Evolutionary conservation across 2,113 vertebrate genomes (phyloP), one percentile per base, ranked within the genome.

Genomic region (Phasianus colchicus): DNA sequence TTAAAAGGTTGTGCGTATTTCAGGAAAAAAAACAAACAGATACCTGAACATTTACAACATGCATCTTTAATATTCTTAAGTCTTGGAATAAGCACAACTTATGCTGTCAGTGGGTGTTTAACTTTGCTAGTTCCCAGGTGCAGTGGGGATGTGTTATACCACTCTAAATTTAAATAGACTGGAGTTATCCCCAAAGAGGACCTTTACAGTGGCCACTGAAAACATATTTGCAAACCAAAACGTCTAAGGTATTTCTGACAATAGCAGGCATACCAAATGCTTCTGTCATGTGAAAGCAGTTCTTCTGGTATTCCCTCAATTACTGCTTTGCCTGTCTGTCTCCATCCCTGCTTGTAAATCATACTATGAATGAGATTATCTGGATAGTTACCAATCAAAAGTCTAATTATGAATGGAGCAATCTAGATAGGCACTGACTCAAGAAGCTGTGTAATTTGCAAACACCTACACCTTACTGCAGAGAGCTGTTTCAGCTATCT

Each of bases 321-420:
- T 97, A 75, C 91, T 97, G 86, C 95, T 97, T 97, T 97, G 77
- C 93, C 63, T 74, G 81, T 93, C 84, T 73, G 90, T 82, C 88
- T 95, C 86, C 87, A 89, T 95, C 90, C 89, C 83, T 92, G 67
- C 91, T 95, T 95, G 60, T 54, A 97, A 96, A 79, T 87, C 81
- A 90, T 92, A 76, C 87, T 96, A 94, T 96, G 95, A 97, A 88
- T 92, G 95, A 92, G 80, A 83, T 94, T 72, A 96, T 91, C 85
- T 91, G 91, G 91, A 97, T 97, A 95, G 76, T 89, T 95, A 94
- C 93, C 92, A 96, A 90, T 97, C 96, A 97, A 84, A 97, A 96
- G 77, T 84, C 89, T 93, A 81, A 83, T 96, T 95, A 94, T 96
- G 92, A 97, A 95, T 96, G 96, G 81, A 82, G 77, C 76, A 88